Base-by-base conservation (phyloP, 2,113 vertebrate genomes). In the Talpa occidentalis region DNA sequence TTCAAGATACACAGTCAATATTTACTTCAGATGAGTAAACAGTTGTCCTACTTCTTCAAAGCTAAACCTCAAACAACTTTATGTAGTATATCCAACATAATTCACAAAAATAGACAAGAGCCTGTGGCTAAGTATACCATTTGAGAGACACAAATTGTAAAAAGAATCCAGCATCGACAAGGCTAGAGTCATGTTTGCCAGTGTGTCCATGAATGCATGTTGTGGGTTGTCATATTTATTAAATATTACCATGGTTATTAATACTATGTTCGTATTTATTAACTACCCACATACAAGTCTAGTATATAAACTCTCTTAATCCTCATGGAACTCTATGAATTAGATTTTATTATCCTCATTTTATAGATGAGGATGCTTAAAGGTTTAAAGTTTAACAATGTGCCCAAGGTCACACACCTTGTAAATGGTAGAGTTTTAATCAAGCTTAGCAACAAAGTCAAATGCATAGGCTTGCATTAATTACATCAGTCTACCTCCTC, bases 331-430 rank as follows among this genome's bases (percentile, higher is more conserved):
- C 24, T 28, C 44, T 47, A 21, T 77, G 3, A 88, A n/a, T 79
- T 88, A 28, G 35, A 88, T 78, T 85, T 9, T 78, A 77, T 52
- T 42, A 40, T 26, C 30, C 30, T 90, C 22, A 79, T 64, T 85
- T 94, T 70, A 77, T 78, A 91, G n/a, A 40, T 35, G 56, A 88
- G n/a, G 21, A 5, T 77, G 72, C 49, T 76, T 74, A 70, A 35
- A 91, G 15, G 52, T 91, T 52, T 54, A 91, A 83, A 85, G n/a
- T 88, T 66, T 70, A 88, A 67, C 17, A 74, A 85, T 47, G 80
- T 90, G 5, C 35, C 54, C 40, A 85, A 73, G 16, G 21, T 70
- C 47, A 87, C 32, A 80, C n/a, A 47, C 77, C 35, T 74, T 73
- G 10, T 81, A 62, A 84, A 70, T 37, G 12, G 52, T 44, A 60